Evolutionary conservation across 2,797 vertebrate species (phyloP).

Genomic region (Anableps anableps): DNA sequence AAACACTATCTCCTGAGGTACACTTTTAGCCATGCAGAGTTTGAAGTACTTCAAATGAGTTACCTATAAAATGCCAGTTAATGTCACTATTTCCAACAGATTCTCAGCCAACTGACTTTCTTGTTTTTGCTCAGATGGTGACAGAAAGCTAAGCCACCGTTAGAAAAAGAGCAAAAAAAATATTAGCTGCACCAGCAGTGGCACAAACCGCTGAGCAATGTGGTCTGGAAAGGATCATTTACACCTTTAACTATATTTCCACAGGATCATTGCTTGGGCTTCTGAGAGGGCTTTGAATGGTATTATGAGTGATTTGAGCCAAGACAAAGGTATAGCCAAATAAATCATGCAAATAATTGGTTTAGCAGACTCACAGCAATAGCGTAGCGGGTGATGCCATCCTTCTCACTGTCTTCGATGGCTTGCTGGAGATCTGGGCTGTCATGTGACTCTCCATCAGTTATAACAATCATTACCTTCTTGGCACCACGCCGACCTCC

Average conservation of each 20-base stretch:
- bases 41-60: neutral
- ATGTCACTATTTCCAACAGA: slow-evolving; percentile 24
- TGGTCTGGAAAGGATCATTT: slow-evolving; percentile 59
- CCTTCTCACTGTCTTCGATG: slow-evolving; percentile 94
- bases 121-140: slow-evolving; percentile 22
- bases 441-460: slow-evolving; percentile 98
- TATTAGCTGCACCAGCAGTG: slow-evolving; percentile 32
- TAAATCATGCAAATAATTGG: slow-evolving; percentile 29
- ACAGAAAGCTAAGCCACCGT: slow-evolving; percentile 7
- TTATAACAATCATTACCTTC: slow-evolving; percentile 99
- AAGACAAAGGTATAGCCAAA: slow-evolving; percentile 1
- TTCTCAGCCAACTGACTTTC: slow-evolving; percentile 44
- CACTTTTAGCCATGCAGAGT: neutral
- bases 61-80: slow-evolving; percentile 12
- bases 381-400: slow-evolving; percentile 95
- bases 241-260: slow-evolving; percentile 55
- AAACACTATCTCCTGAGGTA: neutral
- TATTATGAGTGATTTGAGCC: slow-evolving; percentile 33
- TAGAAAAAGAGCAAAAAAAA: slow-evolving; percentile 31
- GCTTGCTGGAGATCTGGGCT: slow-evolving; percentile 92
- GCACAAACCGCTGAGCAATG: slow-evolving; percentile 39
- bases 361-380: slow-evolving; percentile 88
- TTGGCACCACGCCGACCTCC: slow-evolving; percentile 96
- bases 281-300: slow-evolving; percentile 14
- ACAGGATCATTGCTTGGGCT: slow-evolving; percentile 26